phyloP scores from a whole-genome alignment of 2,113 vertebrate species.

The Pterocles burchelli region DNA sequence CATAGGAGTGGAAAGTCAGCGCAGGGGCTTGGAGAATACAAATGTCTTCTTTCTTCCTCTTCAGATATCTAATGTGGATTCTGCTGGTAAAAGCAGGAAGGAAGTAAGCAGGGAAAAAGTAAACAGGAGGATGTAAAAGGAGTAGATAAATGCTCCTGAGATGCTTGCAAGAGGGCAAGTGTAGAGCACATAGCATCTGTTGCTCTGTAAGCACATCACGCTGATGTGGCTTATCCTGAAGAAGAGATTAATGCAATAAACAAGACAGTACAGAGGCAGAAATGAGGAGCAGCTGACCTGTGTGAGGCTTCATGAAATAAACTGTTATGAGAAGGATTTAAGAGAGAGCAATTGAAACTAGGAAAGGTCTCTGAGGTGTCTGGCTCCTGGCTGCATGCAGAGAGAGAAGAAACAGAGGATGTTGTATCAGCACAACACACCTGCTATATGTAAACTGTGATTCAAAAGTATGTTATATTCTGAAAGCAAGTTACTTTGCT shows the following conservation, averaged over 20 bases:
- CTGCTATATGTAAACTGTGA: neutral
- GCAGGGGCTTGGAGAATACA: neutral
- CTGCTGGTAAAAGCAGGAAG: conserved; percentile 19
- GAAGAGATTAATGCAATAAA: conserved; percentile 17
- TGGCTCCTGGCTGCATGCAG: neutral
- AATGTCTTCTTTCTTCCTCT: neutral
- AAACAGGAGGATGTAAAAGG: neutral
- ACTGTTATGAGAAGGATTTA: neutral
- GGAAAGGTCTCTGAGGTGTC: neutral
- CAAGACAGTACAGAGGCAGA: neutral
- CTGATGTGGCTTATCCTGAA: conserved; percentile 16
- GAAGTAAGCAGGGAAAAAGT: conserved; percentile 6
- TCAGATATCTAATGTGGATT: neutral
- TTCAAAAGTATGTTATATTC: neutral
- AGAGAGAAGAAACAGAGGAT: neutral
- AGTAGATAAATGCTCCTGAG: neutral
- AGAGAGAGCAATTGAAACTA: neutral
- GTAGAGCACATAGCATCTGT: neutral
- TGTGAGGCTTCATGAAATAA: neutral
- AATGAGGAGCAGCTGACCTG: conserved; percentile 19
- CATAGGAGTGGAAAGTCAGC: neutral
- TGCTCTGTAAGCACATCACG: neutral
- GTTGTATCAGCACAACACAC: neutral
- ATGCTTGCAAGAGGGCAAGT: neutral
- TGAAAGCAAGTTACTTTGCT: conserved; percentile 51